A percentile compares a stretch with the other conserved stretches of the same genome.
These are phyloP conservation scores for Camelus dromedarius DNA, from an alignment of 2,113 vertebrate species.

Conservation along the genomic window DNA sequence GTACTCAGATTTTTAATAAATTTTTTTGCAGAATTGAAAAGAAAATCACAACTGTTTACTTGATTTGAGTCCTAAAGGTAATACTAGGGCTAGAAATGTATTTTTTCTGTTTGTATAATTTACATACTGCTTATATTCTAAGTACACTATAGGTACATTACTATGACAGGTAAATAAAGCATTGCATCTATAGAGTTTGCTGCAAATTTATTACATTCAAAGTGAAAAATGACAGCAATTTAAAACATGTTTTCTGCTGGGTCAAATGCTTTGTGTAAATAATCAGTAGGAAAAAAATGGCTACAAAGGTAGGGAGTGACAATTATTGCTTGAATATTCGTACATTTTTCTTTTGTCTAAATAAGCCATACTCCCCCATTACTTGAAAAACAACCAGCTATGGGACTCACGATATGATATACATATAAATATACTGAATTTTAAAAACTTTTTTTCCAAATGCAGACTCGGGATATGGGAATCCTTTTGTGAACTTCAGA, in stretches of 20 bases:
- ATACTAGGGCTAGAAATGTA: neutral
- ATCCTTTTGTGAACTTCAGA: neutral
- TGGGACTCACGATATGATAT: neutral
- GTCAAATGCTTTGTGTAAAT: neutral
- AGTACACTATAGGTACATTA: neutral
- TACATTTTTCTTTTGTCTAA: slow-evolving; percentile 42
- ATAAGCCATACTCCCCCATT: neutral
- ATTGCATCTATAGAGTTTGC: neutral
- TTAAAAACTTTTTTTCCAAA: slow-evolving; percentile 51
- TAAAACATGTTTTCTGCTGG: slow-evolving; percentile 47
- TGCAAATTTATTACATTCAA: slow-evolving; percentile 54
- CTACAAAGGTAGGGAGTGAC: neutral
- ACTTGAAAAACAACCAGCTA: slow-evolving; percentile 39
- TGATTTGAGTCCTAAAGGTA: neutral
- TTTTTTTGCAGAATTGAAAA: neutral
- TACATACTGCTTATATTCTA: slow-evolving; percentile 27
- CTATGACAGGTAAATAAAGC: slow-evolving; percentile 50
- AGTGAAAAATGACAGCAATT: slow-evolving; percentile 67
- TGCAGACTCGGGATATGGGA: slow-evolving; percentile 6
- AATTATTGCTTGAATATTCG: neutral
- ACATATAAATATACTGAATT: neutral
- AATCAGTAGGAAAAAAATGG: neutral
- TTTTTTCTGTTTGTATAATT: slow-evolving; percentile 13
- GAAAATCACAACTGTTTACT: neutral
- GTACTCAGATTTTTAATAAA: neutral